Conservation (phyloP, 2,113 vertebrate species). For the Psophia crepitans region DNA sequence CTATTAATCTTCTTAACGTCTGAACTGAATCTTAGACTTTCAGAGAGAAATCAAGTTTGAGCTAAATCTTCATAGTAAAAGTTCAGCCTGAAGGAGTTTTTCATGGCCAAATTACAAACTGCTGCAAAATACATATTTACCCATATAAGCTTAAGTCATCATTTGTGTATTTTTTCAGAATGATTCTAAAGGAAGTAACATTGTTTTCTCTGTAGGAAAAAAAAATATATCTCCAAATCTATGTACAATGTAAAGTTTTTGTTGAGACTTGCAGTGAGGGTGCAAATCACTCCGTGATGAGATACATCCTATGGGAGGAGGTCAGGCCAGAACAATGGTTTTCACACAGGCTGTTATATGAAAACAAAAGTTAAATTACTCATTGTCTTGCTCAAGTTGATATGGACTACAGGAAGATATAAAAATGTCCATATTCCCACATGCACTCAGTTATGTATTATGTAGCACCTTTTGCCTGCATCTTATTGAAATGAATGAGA, state of each 20-base stretch:
- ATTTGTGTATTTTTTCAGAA: neutral
- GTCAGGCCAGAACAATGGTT: neutral
- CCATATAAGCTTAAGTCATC: neutral
- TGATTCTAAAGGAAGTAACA: neutral
- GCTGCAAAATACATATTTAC: neutral
- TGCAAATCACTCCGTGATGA: neutral
- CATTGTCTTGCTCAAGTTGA: neutral
- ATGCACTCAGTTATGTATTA: neutral
- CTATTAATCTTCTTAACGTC: neutral
- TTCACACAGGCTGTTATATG: neutral
- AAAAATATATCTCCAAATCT: neutral
- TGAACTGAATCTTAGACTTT: neutral
- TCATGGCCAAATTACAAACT: constrained; percentile 15
- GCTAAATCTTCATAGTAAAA: neutral
- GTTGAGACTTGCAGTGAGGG: neutral
- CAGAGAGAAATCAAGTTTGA: neutral
- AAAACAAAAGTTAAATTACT: neutral
- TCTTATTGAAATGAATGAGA: neutral
- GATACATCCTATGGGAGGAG: neutral
- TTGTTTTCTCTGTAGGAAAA: neutral
- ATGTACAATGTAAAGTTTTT: neutral
- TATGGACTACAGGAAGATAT: neutral
- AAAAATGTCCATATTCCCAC: neutral
- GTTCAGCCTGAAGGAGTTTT: neutral
- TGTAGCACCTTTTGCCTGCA: neutral